Evolutionary conservation across 2,113 vertebrate species (phyloP).

Genomic region (Hylia prasina): DNA sequence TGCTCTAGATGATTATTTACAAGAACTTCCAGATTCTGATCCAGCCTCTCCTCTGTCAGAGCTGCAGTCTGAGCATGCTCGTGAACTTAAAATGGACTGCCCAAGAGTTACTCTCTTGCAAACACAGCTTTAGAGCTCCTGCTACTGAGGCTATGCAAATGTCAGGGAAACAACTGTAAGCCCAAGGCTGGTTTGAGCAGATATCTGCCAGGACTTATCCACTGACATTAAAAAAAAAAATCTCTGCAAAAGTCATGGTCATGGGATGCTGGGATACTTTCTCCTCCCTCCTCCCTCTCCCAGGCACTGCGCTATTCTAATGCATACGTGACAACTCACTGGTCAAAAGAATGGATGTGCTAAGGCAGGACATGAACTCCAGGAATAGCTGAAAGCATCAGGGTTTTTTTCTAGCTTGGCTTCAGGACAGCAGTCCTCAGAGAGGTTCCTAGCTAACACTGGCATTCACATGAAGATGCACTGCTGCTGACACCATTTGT

Average conservation of each 20-base stretch:
- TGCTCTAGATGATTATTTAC: not conserved
- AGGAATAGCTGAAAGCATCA: constrained; percentile 47
- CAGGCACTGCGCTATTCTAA: not conserved
- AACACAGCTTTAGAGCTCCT: not conserved
- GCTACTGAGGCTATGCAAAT: not conserved
- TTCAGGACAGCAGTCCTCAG: not conserved
- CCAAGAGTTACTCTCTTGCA: not conserved
- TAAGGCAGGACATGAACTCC: constrained; percentile 27
- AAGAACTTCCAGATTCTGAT: not conserved
- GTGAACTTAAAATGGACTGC: not conserved
- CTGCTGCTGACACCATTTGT: constrained; percentile 49
- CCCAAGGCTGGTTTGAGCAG: not conserved
- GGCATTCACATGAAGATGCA: constrained; percentile 33
- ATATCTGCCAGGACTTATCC: not conserved
- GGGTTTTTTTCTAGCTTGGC: constrained; percentile 8
- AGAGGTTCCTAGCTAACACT: not conserved
- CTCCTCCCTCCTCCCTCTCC: constrained; percentile 17
- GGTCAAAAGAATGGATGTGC: not conserved
- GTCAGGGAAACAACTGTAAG: not conserved
- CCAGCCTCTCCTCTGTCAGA: not conserved
- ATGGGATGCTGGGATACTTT: not conserved
- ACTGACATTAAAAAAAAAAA: not conserved
- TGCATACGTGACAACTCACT: constrained; percentile 10
- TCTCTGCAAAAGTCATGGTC: not conserved
- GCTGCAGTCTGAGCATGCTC: not conserved